Percentiles rank a stretch among this genome's conserved stretches.
Conservation (phyloP, 2,888 invertebrate genomes). For the Agrotis ipsilon region DNA sequence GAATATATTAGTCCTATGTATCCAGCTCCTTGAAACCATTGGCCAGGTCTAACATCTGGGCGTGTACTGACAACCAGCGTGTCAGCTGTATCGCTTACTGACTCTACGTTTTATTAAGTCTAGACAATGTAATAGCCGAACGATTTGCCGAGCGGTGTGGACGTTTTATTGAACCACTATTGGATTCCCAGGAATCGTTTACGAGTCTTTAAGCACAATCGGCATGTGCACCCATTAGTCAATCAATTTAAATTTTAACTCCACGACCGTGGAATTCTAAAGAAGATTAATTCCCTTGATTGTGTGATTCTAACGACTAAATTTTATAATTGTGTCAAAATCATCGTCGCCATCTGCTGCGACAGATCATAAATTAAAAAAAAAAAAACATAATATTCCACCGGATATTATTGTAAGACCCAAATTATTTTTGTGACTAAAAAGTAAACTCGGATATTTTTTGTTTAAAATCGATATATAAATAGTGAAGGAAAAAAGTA, state of each 20-base stretch:
- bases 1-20: not conserved
- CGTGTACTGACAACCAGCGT: not conserved
- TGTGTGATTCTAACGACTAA: slow-evolving; percentile 36
- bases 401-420: slow-evolving; percentile 84
- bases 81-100: slow-evolving; percentile 65
- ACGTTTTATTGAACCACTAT: slow-evolving; percentile 77
- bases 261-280: slow-evolving; percentile 25
- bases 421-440: slow-evolving; percentile 75
- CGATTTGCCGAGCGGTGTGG: slow-evolving; percentile 71
- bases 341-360: slow-evolving; percentile 81
- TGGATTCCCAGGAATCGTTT: slow-evolving; percentile 72
- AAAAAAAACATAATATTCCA: slow-evolving; percentile 76
- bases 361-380: slow-evolving; percentile 81
- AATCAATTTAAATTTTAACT: slow-evolving; percentile 58
- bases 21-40: not conserved
- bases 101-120: slow-evolving; percentile 75
- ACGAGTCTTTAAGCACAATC: slow-evolving; percentile 60
- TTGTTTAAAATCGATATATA: slow-evolving; percentile 72
- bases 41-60: not conserved
- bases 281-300: slow-evolving; percentile 27
- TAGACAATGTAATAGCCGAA: slow-evolving; percentile 80
- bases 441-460: slow-evolving; percentile 73
- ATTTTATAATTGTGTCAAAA: slow-evolving; percentile 71
- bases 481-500: slow-evolving; percentile 70
- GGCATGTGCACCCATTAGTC: slow-evolving; percentile 65